phyloP scores from a whole-genome alignment of 2,113 vertebrate genomes.

The Phylloscopus trochilus region DNA sequence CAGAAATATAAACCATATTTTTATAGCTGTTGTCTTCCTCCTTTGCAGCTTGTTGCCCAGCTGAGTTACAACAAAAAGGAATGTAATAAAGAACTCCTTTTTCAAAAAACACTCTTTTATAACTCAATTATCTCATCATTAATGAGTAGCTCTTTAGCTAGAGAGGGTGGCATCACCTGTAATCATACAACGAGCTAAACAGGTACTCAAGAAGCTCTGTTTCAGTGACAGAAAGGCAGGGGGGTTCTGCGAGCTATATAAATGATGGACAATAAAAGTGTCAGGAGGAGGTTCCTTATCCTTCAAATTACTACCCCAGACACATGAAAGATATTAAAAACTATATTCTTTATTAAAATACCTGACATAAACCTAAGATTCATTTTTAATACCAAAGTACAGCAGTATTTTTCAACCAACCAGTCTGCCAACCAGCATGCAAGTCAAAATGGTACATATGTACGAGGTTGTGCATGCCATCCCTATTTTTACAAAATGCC shows the following conservation, averaged over 20 bases:
- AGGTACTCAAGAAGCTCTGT: background rate
- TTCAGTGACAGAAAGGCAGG: background rate
- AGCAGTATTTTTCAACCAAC: background rate
- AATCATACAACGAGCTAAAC: background rate
- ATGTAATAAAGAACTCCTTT: background rate
- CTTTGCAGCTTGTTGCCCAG: background rate
- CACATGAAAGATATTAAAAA: background rate
- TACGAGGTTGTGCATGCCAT: background rate
- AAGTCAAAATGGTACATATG: accelerated
- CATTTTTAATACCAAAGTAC: background rate
- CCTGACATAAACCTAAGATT: background rate
- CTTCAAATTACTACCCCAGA: background rate
- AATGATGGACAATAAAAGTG: background rate
- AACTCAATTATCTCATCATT: background rate
- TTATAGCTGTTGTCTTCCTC: background rate
- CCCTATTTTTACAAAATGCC: background rate
- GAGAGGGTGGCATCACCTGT: background rate
- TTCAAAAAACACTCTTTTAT: background rate
- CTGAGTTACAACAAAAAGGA: background rate
- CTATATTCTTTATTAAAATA: background rate
- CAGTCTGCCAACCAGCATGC: background rate
- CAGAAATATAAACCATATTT: background rate
- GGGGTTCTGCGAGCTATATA: background rate
- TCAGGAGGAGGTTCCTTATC: background rate
- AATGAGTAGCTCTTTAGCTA: background rate